Percentiles rank a stretch among this genome's conserved stretches.
Evolutionary conservation across 2,797 vertebrate species (phyloP).

Genomic region (Esox lucius): DNA sequence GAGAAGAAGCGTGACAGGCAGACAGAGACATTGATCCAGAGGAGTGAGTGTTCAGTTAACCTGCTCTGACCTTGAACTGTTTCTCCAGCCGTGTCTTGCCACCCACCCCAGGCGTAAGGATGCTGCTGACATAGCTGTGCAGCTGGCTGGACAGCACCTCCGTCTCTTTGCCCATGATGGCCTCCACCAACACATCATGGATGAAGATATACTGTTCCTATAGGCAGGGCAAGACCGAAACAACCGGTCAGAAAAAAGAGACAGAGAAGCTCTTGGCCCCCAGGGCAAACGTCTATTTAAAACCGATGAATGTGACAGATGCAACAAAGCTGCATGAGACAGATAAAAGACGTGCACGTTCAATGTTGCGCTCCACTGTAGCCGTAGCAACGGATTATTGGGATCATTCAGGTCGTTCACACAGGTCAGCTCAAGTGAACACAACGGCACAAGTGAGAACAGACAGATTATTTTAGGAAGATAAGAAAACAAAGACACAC

Average conservation of each 20-base stretch:
- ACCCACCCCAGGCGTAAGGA: constrained; percentile 82
- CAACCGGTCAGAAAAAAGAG: neutral
- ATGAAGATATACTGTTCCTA: constrained; percentile 97
- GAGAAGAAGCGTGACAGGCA: constrained; percentile 4
- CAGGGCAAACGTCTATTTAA: neutral
- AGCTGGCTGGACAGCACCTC: constrained; percentile 86
- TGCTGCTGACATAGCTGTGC: constrained; percentile 88
- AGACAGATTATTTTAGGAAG: no score
- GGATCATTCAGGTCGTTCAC: neutral
- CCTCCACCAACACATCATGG: constrained; percentile 94
- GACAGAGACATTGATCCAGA: neutral
- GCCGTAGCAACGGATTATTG: neutral
- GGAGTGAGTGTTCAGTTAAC: neutral
- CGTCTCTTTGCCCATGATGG: constrained; percentile 89
- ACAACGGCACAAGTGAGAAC: neutral
- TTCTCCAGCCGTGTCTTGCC: constrained; percentile 86
- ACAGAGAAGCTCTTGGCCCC: neutral
- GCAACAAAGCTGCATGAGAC: neutral
- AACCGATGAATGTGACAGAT: neutral
- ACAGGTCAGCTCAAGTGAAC: neutral
- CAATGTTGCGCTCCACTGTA: neutral
- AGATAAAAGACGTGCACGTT: neutral
- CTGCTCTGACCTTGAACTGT: constrained; percentile 86
- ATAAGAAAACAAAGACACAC: constrained; percentile 5
- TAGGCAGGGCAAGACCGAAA: neutral